phyloP scores from a whole-genome alignment of 1,140 invertebrate genomes.

The Nephila pilipes region DNA sequence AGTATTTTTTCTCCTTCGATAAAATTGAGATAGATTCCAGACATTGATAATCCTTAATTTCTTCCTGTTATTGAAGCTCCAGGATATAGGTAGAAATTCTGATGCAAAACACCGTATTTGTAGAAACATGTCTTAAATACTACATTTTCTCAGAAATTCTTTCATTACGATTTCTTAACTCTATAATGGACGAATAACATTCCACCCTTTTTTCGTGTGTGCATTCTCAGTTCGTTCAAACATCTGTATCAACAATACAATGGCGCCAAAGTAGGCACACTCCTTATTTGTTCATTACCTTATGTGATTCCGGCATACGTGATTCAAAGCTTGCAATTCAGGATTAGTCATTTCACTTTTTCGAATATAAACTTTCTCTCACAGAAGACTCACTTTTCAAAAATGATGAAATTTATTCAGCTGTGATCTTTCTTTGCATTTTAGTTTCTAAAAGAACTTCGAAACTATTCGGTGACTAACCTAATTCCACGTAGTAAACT shows the following conservation, averaged over 20 bases:
- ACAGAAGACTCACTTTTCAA: background rate
- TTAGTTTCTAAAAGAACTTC: background rate
- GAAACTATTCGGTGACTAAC: background rate
- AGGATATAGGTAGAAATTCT: no score
- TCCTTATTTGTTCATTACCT: background rate
- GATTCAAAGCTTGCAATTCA: background rate
- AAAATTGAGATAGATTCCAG: no score
- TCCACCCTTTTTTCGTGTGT: background rate
- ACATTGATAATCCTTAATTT: no score
- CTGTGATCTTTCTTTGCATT: background rate
- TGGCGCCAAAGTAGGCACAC: background rate
- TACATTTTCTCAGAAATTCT: no score
- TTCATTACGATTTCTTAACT: background rate
- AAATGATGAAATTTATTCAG: background rate
- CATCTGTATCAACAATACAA: background rate
- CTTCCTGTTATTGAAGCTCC: no score
- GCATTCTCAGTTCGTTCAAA: background rate
- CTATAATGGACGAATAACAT: background rate
- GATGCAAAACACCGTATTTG: no score
- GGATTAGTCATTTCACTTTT: background rate
- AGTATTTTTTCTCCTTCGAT: no score
- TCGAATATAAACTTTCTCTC: background rate
- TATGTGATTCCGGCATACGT: background rate
- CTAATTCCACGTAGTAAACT: background rate
- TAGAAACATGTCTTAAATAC: no score